Base-by-base conservation (phyloP, 2,797 vertebrate genomes). In the Anabacerthia variegaticeps region DNA sequence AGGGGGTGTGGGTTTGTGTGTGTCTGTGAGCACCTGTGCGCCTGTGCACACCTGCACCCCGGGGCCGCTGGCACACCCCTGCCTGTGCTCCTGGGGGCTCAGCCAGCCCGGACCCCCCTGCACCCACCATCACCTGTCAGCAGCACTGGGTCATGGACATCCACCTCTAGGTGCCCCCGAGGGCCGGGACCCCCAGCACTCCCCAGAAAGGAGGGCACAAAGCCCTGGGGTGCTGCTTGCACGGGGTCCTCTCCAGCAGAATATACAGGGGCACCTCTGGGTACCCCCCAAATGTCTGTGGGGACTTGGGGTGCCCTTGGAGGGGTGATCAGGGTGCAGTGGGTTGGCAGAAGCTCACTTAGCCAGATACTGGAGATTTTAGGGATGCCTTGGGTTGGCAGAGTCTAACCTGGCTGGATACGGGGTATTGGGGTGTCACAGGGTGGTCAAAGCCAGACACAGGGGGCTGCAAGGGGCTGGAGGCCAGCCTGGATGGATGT, bases 161-260 rank as follows among this genome's bases (percentile, higher is more conserved):
- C 8, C 41, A 69, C 13, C 10, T 19, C 16, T 1, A 30, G 48
- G 56, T 16, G 51, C 1, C 37, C 43, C 52, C 2, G 0, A 44
- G 48, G n/a, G n/a, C 32, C 0, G 0, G 43, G 10, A 34, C 10
- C 13, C 28, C n/a, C 69, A n/a, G 36, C 1, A 5, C 2, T 20
- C 27, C 28, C n/a, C 24, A 24, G 19, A 3, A 5, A 27, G 7
- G 16, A 19, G 23, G 56, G 9, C n/a, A 62, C 62, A 41, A 72
- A 32, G 19, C 27, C 51, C 43, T 20, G 52, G 44, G 22, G 73
- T 67, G 48, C 73, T 71, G 48, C 22, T 39, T 46, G 41, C 36
- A 14, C 0, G 3, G 48, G 48, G 1, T 68, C 12, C 43, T 27
- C 17, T 12, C 20, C 4, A 6, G 73, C 17, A 80, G 55, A 30